Conservation (phyloP, 2,113 vertebrate species). For the Hystrix cristata region DNA sequence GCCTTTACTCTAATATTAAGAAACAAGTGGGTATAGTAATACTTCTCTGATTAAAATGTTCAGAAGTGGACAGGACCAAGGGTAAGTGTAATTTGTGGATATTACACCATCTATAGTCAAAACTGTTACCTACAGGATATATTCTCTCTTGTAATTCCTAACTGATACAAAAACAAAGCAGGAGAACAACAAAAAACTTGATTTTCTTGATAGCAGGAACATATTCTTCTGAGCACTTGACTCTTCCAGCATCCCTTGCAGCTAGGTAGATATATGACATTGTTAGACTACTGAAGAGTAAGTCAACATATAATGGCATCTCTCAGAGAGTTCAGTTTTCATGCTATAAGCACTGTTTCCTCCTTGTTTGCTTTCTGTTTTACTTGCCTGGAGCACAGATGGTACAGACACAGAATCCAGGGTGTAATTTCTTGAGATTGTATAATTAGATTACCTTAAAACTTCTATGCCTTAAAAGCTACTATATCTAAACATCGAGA, state of each 20-base stretch:
- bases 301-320: not conserved
- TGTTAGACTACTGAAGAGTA: not conserved
- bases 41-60: constrained; percentile 73
- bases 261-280: not conserved
- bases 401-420: not conserved
- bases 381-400: not conserved
- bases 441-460: not conserved
- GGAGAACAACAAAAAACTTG: not conserved
- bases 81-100: not conserved
- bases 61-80: not conserved
- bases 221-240: not conserved
- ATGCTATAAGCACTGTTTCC: not conserved
- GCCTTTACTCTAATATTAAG: constrained; percentile 77
- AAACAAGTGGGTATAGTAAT: constrained; percentile 79
- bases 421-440: not conserved
- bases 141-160: not conserved
- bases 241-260: constrained; percentile 4
- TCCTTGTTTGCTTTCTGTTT: not conserved
- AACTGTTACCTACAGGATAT: not conserved
- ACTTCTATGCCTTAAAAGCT: not conserved
- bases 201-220: not conserved
- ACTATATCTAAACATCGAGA: not conserved
- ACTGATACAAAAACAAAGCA: not conserved
- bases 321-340: not conserved
- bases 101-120: not conserved